Evolutionary conservation across 2,797 vertebrate species (phyloP).

Genomic region (Phyllotis vaccarum): DNA sequence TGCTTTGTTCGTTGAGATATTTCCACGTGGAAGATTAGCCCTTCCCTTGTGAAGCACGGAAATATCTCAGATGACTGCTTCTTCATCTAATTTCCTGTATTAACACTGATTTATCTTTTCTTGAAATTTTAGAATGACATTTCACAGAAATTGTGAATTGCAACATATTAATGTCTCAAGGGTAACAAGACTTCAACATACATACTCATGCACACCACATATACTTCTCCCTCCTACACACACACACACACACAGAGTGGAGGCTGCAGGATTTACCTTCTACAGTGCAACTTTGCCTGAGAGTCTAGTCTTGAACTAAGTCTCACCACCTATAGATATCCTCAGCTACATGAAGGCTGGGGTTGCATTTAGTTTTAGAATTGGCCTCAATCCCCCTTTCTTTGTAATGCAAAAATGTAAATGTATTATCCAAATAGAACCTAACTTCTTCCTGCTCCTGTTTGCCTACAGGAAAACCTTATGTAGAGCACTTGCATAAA

Average conservation of each 20-base stretch:
- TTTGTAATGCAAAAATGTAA: background rate
- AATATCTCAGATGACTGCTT: background rate
- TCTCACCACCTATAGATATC: background rate
- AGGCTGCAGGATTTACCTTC: background rate
- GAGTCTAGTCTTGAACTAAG: background rate
- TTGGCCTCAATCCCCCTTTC: background rate
- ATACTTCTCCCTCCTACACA: background rate
- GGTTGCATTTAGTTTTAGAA: background rate
- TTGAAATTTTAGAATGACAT: background rate
- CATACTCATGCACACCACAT: background rate
- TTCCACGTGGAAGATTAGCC: background rate
- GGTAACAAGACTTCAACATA: background rate
- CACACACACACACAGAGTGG: background rate
- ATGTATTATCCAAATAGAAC: constrained; percentile 49
- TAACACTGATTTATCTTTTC: background rate
- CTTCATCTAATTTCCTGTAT: background rate
- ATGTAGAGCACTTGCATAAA: background rate
- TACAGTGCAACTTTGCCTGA: background rate
- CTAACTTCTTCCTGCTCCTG: background rate
- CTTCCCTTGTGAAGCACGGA: background rate
- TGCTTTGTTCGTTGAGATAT: background rate
- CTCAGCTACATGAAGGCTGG: background rate
- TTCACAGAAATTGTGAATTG: background rate
- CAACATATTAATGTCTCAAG: background rate
- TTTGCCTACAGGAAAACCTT: background rate